Conservation (phyloP, 2,888 invertebrate species). For the Cybosia mesomella region DNA sequence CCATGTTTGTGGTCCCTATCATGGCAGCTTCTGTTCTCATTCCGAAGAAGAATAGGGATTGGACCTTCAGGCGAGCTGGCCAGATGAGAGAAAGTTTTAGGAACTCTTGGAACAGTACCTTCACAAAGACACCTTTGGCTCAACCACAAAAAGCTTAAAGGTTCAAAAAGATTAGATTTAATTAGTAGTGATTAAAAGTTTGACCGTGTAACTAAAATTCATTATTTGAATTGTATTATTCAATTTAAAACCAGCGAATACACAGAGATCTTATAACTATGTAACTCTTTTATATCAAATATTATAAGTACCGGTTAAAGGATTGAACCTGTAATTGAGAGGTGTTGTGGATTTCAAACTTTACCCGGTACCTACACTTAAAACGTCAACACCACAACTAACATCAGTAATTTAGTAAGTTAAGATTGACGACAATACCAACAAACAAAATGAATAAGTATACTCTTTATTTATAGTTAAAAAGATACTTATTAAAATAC, state of each 20-base stretch:
- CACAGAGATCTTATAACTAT: not conserved
- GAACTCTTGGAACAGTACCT: constrained; percentile 1
- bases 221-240: not conserved
- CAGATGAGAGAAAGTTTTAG: constrained; percentile 6
- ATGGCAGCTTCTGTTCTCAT: not conserved
- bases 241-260: not conserved
- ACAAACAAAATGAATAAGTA: too few species aligned
- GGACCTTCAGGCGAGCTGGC: not conserved
- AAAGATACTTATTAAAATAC: too few species aligned
- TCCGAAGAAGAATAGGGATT: constrained; percentile 10
- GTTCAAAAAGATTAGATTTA: not conserved
- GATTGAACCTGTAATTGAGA: too few species aligned
- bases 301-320: too few species aligned
- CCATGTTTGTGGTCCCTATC: not conserved
- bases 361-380: too few species aligned
- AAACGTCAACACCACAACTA: too few species aligned
- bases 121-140: not conserved
- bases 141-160: not conserved
- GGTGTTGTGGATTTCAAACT: too few species aligned
- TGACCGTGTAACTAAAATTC: too few species aligned
- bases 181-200: not conserved
- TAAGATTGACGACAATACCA: too few species aligned
- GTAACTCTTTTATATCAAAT: not conserved
- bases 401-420: too few species aligned
- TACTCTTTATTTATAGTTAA: too few species aligned